Conservation (phyloP, 2,797 vertebrate species). For the Melanotaenia boesemani region DNA sequence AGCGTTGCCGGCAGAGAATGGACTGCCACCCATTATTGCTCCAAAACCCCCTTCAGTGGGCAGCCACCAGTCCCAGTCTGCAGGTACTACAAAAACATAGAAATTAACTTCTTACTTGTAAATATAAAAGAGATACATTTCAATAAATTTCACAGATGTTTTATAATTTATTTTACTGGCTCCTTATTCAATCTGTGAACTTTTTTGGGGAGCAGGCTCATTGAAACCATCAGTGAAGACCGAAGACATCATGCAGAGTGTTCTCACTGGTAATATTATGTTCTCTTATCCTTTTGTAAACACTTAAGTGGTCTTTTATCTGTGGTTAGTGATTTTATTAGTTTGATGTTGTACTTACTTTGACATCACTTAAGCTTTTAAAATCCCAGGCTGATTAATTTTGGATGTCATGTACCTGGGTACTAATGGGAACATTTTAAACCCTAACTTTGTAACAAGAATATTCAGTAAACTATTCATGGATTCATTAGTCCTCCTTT, state of each 20-base stretch:
- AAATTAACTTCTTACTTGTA: not conserved
- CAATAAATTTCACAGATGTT: not conserved
- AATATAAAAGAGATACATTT: not conserved
- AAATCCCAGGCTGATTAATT: not conserved
- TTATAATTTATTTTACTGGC: not conserved
- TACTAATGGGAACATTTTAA: not conserved
- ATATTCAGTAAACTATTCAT: not conserved
- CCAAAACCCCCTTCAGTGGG: constrained; percentile 89
- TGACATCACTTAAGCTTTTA: constrained; percentile 4
- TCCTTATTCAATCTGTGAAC: not conserved
- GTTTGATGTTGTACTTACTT: not conserved
- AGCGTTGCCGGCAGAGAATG: constrained; percentile 91
- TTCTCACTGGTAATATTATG: constrained; percentile 89
- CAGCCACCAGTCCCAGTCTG: constrained; percentile 87
- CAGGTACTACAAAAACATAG: constrained; percentile 81
- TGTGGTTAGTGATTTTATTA: not conserved
- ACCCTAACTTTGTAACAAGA: rapidly evolving
- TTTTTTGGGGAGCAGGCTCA: constrained; percentile 80
- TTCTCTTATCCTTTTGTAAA: not conserved
- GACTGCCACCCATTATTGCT: constrained; percentile 86
- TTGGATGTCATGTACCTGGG: not conserved
- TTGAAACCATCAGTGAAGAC: constrained; percentile 91
- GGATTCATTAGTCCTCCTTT: not conserved
- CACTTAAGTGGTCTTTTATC: not conserved
- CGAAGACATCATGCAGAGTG: constrained; percentile 95